Evolutionary conservation across 2,797 vertebrate genomes (phyloP).

Genomic region (Ctenochaetus hawaiiensis): DNA sequence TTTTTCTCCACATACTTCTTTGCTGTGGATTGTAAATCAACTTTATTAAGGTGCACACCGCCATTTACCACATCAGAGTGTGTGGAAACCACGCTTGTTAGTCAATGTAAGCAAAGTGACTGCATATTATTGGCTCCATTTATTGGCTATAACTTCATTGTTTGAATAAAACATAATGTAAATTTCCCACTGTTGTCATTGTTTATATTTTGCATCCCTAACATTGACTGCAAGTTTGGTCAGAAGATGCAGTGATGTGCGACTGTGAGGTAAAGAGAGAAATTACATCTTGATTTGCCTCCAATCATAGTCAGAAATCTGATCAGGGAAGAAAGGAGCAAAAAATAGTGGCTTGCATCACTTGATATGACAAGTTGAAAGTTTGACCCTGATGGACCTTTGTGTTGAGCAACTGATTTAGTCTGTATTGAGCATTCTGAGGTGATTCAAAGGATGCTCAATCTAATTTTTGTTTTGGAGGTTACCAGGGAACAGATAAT

Average conservation of each 20-base stretch:
- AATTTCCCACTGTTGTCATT: no score
- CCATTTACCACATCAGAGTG: no score
- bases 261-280: not conserved
- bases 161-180: no score
- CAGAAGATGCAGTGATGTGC: not conserved
- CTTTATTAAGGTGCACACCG: no score
- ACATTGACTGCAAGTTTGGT: not conserved
- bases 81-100: no score
- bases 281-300: constrained; percentile 7
- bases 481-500: not conserved
- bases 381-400: constrained; percentile 27
- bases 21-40: no score
- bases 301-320: constrained; percentile 23
- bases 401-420: constrained; percentile 20
- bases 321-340: not conserved
- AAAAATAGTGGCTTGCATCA: constrained; percentile 32
- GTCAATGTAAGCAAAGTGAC: no score
- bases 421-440: constrained; percentile 12
- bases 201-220: no score
- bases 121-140: no score
- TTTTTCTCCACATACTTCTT: no score
- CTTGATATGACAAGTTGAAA: constrained; percentile 22
- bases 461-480: not conserved
- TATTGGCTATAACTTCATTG: no score
- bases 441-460: constrained; percentile 9